Evolutionary conservation across 2,888 invertebrate species (phyloP), one percentile per base, ranked within the genome.

Genomic region (Athetis lepigone): DNA sequence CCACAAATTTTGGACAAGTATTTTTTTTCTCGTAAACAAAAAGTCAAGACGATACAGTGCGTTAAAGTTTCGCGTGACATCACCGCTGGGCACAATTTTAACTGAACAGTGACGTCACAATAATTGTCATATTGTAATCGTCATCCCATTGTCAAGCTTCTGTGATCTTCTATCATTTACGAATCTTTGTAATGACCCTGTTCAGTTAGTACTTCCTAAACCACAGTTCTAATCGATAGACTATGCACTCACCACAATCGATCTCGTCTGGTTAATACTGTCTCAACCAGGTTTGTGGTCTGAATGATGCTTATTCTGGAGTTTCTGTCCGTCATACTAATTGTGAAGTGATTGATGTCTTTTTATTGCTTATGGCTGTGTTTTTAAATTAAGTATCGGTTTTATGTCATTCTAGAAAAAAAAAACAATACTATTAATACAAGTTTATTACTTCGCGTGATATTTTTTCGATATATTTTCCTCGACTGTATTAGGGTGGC

Each of bases 181-280:
- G 18, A 51, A 46, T 39, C 9, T 39, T 47, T 21, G n/a, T 13
- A 21, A 16, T 45, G 13, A 43, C 9, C 19, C 4, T 23, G 13
- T 25, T 57, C 25, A 13, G 6, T 52, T 13, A n/a, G 51, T 70
- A 19, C 47, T 43, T 29, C 27, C 19, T 23, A 59, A 71, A 21
- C 39, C 58, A 4, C 18, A 46, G 16, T 6, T 27, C 47, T 25
- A 54, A 76, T 70, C 65, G 69, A 64, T 71, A 75, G 21, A 51
- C 39, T 55, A 56, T 54, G 43, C 19, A 50, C 45, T 58, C n/a
- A 0, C 52, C 47, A 13, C 52, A 62, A 47, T 52, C 39, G 36
- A 52, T 62, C 16, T 45, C 19, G 6, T n/a, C 11, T 9, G 46
- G 7, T 37, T 39, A 33, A 60, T 47, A 37, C 23, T 51, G 76